phyloP scores from a whole-genome alignment of 1,140 invertebrate species.

The Diorhabda sublineata region DNA sequence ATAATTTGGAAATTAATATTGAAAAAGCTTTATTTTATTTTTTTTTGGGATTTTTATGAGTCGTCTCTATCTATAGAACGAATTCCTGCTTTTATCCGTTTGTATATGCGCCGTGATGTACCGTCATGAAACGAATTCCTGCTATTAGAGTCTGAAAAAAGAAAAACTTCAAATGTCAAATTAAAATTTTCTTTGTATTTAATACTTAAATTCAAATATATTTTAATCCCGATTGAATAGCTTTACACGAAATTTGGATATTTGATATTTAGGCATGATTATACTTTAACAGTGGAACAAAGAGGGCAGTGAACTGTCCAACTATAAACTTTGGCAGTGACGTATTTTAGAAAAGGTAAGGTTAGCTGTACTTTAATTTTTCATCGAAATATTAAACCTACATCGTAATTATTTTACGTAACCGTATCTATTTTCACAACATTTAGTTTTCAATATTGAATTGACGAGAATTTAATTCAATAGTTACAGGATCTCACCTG shows the following conservation, averaged over 20 bases:
- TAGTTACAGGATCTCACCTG: too few species aligned
- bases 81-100: too few species aligned
- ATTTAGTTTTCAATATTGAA: too few species aligned
- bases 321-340: neutral
- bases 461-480: too few species aligned
- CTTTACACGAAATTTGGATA: neutral
- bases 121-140: too few species aligned
- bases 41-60: too few species aligned
- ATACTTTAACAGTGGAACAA: neutral
- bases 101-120: too few species aligned
- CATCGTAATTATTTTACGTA: conserved; percentile 1
- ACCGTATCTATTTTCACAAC: neutral
- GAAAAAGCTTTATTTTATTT: too few species aligned
- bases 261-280: neutral
- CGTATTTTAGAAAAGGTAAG: conserved; percentile 2
- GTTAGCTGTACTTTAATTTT: neutral
- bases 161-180: neutral
- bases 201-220: neutral
- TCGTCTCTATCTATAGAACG: too few species aligned
- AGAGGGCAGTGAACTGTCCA: neutral
- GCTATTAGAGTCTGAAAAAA: too few species aligned
- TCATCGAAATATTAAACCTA: neutral
- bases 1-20: too few species aligned
- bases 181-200: neutral
- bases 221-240: neutral